Percentiles rank a stretch among this genome's conserved stretches.
These are phyloP conservation scores for Odontesthes bonariensis DNA, from an alignment of 2,113 vertebrate species.

Conservation along the genomic window DNA sequence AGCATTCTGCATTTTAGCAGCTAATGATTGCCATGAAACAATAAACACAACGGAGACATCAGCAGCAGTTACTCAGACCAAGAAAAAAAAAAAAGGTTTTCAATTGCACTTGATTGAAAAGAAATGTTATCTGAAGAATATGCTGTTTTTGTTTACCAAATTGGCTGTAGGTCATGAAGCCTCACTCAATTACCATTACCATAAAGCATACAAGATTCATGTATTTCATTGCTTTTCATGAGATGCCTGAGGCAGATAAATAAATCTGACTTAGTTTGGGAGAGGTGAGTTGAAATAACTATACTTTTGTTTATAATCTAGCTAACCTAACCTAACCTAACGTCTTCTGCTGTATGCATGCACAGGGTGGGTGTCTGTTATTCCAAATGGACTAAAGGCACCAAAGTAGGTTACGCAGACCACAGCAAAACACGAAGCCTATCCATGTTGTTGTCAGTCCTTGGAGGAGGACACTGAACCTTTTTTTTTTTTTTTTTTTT, in stretches of 20 bases:
- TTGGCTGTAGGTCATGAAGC: constrained; percentile 58
- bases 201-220: constrained; percentile 54
- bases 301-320: constrained; percentile 9
- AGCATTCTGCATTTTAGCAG: constrained; percentile 25
- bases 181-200: constrained; percentile 57
- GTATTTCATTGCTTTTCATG: constrained; percentile 47
- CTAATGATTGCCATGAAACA: constrained; percentile 35
- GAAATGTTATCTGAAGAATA: constrained; percentile 57
- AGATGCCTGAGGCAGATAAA: constrained; percentile 50
- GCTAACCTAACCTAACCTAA: too few species aligned
- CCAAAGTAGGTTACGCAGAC: neutral
- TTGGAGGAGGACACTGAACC: constrained; percentile 41
- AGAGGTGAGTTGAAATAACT: constrained; percentile 31
- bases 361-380: constrained; percentile 5
- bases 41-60: constrained; percentile 48
- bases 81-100: constrained; percentile 50
- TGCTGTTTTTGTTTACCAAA: constrained; percentile 58
- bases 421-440: constrained; percentile 49
- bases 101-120: constrained; percentile 65
- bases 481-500: too few species aligned
- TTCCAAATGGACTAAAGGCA: neutral
- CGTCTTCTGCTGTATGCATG: constrained; percentile 17
- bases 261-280: constrained; percentile 32
- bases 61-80: constrained; percentile 53
- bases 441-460: constrained; percentile 40